phyloP scores from a whole-genome alignment of 2,113 vertebrate species.

The Numenius arquata region DNA sequence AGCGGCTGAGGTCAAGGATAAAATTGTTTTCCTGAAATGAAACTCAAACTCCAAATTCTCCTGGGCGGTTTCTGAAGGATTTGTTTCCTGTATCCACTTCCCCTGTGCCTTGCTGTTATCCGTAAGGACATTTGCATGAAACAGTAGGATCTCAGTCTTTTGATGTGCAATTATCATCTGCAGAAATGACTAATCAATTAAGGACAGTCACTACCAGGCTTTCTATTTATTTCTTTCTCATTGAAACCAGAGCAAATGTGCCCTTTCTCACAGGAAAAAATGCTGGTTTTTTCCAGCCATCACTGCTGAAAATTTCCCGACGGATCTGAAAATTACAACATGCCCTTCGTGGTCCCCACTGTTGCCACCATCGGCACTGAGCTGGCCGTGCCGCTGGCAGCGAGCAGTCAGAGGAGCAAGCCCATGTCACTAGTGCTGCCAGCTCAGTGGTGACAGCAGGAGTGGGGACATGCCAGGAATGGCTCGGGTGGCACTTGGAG shows the following conservation, averaged over 20 bases:
- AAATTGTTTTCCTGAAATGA: background rate
- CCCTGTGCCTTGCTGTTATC: background rate
- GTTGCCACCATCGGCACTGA: background rate
- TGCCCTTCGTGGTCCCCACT: background rate
- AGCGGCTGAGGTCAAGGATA: background rate
- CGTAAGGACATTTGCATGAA: conserved; percentile 26
- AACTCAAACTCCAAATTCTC: background rate
- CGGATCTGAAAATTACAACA: background rate
- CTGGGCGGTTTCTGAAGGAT: background rate
- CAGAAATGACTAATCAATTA: conserved; percentile 70
- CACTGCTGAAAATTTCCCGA: background rate
- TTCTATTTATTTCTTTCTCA: conserved; percentile 65
- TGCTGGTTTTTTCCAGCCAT: background rate
- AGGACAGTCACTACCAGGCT: conserved; percentile 49
- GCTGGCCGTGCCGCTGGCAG: background rate
- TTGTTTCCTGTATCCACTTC: conserved; percentile 14
- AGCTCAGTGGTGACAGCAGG: background rate
- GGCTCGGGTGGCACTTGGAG: fast-evolving
- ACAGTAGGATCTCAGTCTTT: conserved; percentile 41
- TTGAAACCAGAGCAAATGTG: conserved; percentile 50
- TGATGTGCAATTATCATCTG: conserved; percentile 65
- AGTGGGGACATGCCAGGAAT: background rate
- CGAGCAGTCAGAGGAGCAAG: background rate
- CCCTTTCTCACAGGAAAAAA: conserved; percentile 26
- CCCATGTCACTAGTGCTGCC: background rate